Evolutionary conservation across 2,888 invertebrate species (phyloP).

Genomic region (Sussaba pulchella): DNA sequence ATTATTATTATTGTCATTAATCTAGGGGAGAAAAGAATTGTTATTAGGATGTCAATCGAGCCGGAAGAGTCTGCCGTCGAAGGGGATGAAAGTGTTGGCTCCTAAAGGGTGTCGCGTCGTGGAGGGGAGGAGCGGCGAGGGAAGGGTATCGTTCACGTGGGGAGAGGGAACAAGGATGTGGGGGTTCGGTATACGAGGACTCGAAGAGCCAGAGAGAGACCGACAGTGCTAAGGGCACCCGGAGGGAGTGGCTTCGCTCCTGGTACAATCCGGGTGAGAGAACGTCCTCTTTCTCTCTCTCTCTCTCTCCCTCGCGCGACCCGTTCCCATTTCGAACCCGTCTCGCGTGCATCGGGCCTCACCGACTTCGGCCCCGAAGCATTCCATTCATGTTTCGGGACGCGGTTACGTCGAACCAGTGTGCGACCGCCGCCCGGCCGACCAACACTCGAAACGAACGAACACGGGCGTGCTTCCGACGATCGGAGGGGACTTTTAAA

Average conservation of each 20-base stretch:
- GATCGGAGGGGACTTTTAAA: slow-evolving; percentile 61
- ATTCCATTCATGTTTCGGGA: slow-evolving; percentile 81
- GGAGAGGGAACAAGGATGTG: neutral
- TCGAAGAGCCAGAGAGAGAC: no score
- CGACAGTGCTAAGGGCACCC: slow-evolving; percentile 43
- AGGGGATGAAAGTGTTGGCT: neutral
- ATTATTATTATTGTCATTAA: no score
- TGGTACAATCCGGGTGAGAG: slow-evolving; percentile 45
- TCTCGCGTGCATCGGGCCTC: slow-evolving; percentile 70
- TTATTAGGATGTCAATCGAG: neutral
- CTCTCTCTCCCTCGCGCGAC: slow-evolving; percentile 38
- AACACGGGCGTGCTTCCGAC: slow-evolving; percentile 65
- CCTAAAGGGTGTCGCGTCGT: neutral
- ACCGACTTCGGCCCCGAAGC: slow-evolving; percentile 74
- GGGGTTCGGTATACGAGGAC: no score
- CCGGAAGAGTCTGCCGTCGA: neutral
- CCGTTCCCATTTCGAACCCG: slow-evolving; percentile 68
- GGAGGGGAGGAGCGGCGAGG: neutral
- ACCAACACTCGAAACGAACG: slow-evolving; percentile 58
- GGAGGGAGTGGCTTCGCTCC: slow-evolving; percentile 62
- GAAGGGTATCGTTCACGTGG: neutral
- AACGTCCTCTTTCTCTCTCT: slow-evolving; percentile 21
- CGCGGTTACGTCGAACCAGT: slow-evolving; percentile 70
- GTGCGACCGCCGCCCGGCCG: slow-evolving; percentile 73
- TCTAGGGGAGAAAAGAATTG: no score